A percentile compares a stretch with the other conserved stretches of the same genome.
These are phyloP conservation scores for Darevskia nairensis DNA, from an alignment of 2,797 vertebrate species.

Conservation along the genomic window DNA sequence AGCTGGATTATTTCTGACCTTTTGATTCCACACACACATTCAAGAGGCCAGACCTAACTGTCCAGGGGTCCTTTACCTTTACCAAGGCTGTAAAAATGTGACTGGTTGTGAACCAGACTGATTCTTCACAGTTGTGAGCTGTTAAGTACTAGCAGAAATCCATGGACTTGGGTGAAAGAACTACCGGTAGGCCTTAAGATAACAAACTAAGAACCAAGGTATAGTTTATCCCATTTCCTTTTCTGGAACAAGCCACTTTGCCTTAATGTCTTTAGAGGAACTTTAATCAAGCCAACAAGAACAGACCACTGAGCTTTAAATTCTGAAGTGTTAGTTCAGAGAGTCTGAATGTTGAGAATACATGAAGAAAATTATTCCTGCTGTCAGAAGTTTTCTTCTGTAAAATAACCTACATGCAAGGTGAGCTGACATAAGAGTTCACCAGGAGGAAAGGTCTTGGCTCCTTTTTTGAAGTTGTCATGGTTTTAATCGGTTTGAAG, in stretches of 20 bases:
- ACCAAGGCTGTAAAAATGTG: no score
- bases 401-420: rapidly evolving
- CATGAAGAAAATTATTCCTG: neutral
- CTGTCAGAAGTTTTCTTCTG: rapidly evolving
- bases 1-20: neutral
- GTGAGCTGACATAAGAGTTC: neutral
- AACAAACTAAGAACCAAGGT: neutral
- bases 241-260: no score
- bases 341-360: neutral
- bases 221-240: neutral
- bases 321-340: neutral
- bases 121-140: neutral
- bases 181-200: neutral
- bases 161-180: neutral
- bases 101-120: no score
- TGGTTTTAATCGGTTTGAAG: constrained; percentile 5
- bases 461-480: neutral
- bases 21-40: neutral
- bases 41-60: no score
- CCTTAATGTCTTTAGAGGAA: neutral
- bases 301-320: rapidly evolving
- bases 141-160: neutral
- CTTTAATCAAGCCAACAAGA: neutral
- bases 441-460: neutral
- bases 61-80: no score